phyloP scores from a whole-genome alignment of 35 echinoderm and acorn worm genomes.

The Lytechinus variegatus region DNA sequence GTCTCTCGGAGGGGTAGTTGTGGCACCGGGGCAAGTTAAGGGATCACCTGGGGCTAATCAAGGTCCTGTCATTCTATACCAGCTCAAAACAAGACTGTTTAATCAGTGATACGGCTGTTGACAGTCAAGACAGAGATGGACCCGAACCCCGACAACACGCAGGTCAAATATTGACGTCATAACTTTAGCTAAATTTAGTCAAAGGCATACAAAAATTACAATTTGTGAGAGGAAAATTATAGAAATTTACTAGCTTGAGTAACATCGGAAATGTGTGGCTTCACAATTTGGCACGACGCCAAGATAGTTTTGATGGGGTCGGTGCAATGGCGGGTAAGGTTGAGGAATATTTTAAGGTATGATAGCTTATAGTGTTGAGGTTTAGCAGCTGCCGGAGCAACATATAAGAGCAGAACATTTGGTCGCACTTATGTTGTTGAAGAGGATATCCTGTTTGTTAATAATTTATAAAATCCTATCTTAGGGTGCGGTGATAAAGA shows the following conservation, averaged over 20 bases:
- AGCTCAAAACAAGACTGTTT: background rate
- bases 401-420: background rate
- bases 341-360: background rate
- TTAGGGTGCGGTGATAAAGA: background rate
- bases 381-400: background rate
- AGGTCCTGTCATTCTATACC: background rate
- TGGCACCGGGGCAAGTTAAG: background rate
- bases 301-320: background rate
- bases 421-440: background rate
- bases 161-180: constrained; percentile 18
- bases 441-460: background rate
- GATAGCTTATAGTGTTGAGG: background rate
- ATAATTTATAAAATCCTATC: background rate
- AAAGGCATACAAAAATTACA: background rate
- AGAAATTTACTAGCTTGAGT: background rate
- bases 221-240: background rate
- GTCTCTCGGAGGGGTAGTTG: background rate
- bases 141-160: background rate
- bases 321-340: background rate
- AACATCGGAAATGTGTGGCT: background rate
- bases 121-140: background rate
- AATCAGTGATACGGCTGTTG: background rate
- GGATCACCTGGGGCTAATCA: constrained; percentile 27
- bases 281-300: background rate
- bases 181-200: constrained; percentile 11